Conservation (phyloP, 2,797 vertebrate genomes). For the Perodicticus potto region DNA sequence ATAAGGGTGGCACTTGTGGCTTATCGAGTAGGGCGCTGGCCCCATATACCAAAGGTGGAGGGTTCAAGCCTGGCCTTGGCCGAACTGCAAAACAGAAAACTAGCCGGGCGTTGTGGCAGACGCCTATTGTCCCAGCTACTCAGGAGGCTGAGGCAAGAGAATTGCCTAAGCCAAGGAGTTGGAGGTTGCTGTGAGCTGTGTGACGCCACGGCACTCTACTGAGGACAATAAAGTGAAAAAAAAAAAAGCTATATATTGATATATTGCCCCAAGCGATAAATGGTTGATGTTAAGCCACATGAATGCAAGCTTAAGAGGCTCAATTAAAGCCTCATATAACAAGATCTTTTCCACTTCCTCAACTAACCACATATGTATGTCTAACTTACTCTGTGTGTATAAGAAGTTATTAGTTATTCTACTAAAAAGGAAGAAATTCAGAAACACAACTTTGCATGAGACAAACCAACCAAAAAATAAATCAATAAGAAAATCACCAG, state of each 20-base stretch:
- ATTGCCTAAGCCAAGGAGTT: too few relatives aligned
- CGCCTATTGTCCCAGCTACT: too few relatives aligned
- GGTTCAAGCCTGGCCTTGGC: too few relatives aligned
- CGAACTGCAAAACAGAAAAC: too few relatives aligned
- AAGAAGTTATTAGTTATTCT: constrained; percentile 9
- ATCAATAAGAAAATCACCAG: background rate
- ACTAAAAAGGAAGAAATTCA: background rate
- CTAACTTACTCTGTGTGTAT: constrained; percentile 20
- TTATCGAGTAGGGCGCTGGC: too few relatives aligned
- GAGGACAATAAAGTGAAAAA: too few relatives aligned
- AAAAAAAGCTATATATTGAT: background rate
- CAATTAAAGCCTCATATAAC: constrained; percentile 62
- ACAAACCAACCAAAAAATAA: constrained; percentile 35
- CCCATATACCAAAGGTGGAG: too few relatives aligned
- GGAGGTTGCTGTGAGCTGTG: too few relatives aligned
- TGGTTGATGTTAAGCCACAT: constrained; percentile 75
- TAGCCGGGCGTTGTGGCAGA: too few relatives aligned
- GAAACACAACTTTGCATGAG: background rate
- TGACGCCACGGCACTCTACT: too few relatives aligned
- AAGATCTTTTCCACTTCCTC: constrained; percentile 63
- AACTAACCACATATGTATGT: constrained; percentile 65
- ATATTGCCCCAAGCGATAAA: constrained; percentile 73
- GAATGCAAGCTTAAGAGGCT: constrained; percentile 76
- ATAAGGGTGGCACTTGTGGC: constrained; percentile 55
- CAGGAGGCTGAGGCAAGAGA: too few relatives aligned